These are phyloP conservation scores for Hemiprocne comata DNA, from an alignment of 2,113 vertebrate genomes.

Conservation along the genomic window DNA sequence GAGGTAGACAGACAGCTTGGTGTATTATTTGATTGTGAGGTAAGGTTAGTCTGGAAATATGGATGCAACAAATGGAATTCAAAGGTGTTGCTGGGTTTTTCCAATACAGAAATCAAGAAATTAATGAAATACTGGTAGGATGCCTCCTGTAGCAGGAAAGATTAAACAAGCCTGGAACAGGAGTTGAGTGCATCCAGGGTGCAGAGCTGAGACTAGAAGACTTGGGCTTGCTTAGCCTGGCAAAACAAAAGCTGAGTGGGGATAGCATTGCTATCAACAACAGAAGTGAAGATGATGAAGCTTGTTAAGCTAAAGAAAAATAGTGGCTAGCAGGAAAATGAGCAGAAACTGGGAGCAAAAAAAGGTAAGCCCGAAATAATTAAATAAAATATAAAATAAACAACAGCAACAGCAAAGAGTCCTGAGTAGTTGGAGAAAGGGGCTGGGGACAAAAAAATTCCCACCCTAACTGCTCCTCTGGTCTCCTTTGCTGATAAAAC, in stretches of 20 bases:
- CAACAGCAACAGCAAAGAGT: not conserved
- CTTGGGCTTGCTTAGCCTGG: not conserved
- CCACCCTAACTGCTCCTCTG: not conserved
- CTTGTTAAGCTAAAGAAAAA: not conserved
- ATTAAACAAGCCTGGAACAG: not conserved
- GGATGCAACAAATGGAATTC: not conserved
- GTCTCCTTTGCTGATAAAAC: not conserved
- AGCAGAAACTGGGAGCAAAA: not conserved
- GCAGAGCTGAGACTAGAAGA: not conserved
- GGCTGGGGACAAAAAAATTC: rapidly evolving
- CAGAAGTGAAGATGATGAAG: not conserved
- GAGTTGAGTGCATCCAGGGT: not conserved
- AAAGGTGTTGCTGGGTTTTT: not conserved
- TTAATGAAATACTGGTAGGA: not conserved
- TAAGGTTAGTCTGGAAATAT: not conserved
- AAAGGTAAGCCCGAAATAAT: not conserved
- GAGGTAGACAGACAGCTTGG: not conserved
- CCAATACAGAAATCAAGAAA: not conserved
- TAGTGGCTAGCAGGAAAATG: not conserved
- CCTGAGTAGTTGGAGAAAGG: not conserved
- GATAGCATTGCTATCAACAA: not conserved
- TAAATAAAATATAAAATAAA: not conserved
- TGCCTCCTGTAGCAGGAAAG: not conserved
- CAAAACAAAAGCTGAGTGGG: not conserved
- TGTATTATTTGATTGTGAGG: not conserved